Percentiles rank a stretch among this genome's conserved stretches.
phyloP scores from a whole-genome alignment of 2,113 vertebrate species.

The Stegostoma tigrinum region DNA sequence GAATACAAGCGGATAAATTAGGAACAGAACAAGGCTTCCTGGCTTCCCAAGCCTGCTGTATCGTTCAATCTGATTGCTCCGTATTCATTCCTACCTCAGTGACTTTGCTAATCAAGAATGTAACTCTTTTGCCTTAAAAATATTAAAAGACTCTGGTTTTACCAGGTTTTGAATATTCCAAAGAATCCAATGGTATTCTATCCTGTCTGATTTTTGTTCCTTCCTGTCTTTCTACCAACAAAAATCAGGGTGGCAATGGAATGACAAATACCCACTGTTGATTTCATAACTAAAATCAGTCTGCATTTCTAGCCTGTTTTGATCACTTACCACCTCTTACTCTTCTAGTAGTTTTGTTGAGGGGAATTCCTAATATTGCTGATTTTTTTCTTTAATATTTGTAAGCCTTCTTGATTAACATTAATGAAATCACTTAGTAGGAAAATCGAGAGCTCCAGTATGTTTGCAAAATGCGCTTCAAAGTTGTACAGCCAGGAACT shows the following conservation, averaged over 20 bases:
- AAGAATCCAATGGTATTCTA: not conserved
- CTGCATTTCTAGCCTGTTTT: not conserved
- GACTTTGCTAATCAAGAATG: no score
- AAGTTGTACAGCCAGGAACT: not conserved
- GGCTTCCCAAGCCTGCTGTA: no score
- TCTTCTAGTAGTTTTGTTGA: not conserved
- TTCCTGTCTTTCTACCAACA: not conserved
- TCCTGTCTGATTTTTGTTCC: not conserved
- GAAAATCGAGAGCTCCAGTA: not conserved
- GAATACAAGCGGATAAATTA: not conserved
- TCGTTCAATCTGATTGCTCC: no score
- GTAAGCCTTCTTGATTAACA: not conserved
- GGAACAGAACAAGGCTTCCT: no score
- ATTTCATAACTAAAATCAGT: not conserved
- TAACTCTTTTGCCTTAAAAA: no score
- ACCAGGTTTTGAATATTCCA: no score
- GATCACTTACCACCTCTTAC: not conserved
- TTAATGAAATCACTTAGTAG: not conserved
- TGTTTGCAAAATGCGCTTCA: not conserved
- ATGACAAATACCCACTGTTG: not conserved
- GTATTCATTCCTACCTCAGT: no score
- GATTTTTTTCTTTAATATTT: not conserved
- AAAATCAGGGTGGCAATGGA: not conserved
- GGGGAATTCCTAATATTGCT: not conserved
- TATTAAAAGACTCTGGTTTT: no score